Conservation (phyloP, 2,888 invertebrate genomes). For the Antitype chi region DNA sequence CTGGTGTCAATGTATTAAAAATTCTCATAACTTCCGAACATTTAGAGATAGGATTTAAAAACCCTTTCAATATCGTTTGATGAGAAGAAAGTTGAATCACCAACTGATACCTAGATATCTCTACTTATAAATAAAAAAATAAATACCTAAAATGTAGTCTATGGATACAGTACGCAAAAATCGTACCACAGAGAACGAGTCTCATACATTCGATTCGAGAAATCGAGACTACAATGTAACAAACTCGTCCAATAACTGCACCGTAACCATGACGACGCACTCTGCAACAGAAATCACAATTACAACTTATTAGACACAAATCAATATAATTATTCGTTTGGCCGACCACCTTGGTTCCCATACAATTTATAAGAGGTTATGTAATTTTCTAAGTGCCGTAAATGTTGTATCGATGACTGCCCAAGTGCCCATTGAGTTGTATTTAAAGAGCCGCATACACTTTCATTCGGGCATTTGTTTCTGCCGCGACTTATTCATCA, state of each 20-base stretch:
- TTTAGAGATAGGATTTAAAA: too few species aligned
- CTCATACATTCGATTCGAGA: conserved; percentile 1
- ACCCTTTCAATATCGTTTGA: too few species aligned
- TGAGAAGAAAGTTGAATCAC: too few species aligned
- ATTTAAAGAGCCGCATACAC: neutral
- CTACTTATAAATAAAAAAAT: neutral
- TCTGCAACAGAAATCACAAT: conserved; percentile 47
- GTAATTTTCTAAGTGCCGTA: conserved; percentile 53
- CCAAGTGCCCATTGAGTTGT: conserved; percentile 1
- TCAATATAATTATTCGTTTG: conserved; percentile 42
- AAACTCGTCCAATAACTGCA: conserved; percentile 22
- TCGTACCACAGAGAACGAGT: conserved; percentile 2
- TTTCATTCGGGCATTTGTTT: neutral
- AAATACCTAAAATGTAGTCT: neutral
- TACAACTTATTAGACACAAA: conserved; percentile 53
- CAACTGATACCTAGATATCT: neutral
- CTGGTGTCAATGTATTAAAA: too few species aligned
- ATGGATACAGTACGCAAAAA: conserved; percentile 17
- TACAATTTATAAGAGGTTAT: conserved; percentile 35
- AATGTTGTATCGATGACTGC: conserved; percentile 49
- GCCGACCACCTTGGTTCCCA: conserved; percentile 40
- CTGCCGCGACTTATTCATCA: too few species aligned
- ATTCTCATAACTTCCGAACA: too few species aligned
- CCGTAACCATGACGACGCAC: conserved; percentile 50
- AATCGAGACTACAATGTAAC: conserved; percentile 25